These are phyloP conservation scores for Athripsodes cinereus DNA, from an alignment of 2,888 invertebrate species.

Conservation along the genomic window DNA sequence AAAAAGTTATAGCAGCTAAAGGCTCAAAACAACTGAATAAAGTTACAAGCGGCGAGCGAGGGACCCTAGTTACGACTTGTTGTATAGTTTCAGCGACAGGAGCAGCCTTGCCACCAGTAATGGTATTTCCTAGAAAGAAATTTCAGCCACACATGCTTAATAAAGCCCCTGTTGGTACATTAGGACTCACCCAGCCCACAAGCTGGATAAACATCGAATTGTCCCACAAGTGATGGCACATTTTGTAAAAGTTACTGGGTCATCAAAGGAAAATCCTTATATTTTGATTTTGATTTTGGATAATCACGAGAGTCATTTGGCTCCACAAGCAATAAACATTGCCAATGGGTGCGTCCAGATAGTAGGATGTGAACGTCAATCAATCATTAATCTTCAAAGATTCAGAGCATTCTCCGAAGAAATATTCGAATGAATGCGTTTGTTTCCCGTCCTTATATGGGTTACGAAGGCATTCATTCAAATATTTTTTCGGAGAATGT, in stretches of 20 bases:
- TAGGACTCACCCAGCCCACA: constrained; percentile 32
- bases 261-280: background rate
- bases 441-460: too few relatives aligned
- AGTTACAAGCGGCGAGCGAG: constrained; percentile 33
- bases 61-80: constrained; percentile 33
- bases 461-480: too few relatives aligned
- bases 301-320: constrained; percentile 34
- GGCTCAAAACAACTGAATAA: constrained; percentile 30
- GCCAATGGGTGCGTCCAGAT: too few relatives aligned
- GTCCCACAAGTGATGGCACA: constrained; percentile 34
- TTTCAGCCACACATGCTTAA: constrained; percentile 32
- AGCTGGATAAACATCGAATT: constrained; percentile 34
- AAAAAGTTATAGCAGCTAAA: constrained; percentile 29
- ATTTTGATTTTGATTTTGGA: constrained; percentile 29
- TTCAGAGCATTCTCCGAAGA: too few relatives aligned
- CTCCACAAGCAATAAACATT: constrained; percentile 29
- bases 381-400: too few relatives aligned
- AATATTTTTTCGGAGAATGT: too few relatives aligned
- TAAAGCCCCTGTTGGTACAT: constrained; percentile 33
- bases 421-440: too few relatives aligned
- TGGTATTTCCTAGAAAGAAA: constrained; percentile 33
- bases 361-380: too few relatives aligned
- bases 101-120: constrained; percentile 30
- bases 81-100: constrained; percentile 32
- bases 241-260: constrained; percentile 32